Evolutionary conservation across 2,797 vertebrate species (phyloP), one percentile per base, ranked within the genome.

Genomic region (Euthynnus affinis): DNA sequence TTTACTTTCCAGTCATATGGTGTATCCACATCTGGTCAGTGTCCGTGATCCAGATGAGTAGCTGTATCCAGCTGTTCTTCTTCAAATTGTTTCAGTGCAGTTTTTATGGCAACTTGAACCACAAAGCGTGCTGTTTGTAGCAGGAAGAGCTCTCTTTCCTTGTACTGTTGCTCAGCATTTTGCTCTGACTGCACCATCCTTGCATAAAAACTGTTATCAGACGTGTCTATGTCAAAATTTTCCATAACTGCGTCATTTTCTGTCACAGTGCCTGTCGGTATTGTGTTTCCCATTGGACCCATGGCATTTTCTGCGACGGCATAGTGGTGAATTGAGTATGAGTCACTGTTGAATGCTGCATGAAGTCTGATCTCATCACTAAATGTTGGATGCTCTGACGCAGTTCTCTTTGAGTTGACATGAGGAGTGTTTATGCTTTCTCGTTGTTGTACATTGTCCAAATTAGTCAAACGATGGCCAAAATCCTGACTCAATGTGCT

Each of bases 61-160:
- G 27, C n/a, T 4, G 49, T 48, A 20, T 59, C 51, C 8, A 75
- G 64, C 46, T 69, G 53, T 56, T 86, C 74, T 34, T 67, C 48
- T 67, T 71, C 62, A 22, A 96, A 89, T 88, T 96, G 95, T 76
- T 95, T 93, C 70, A 96, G 80, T 71, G 95, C 96, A 0, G 95
- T 93, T 86, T 95, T 94, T 65, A 96, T 95, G 23, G 94, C 96
- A 0, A 92, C 94, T 82, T 95, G 94, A 71, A 96, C 95, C 0
- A 96, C 93, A 7, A 93, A 94, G 46, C 93, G 90, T 0, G 96
- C 95, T 0, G 95, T 96, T 91, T 96, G 34, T 44, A 93, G 57
- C 78, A 97, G 89, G 22, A 44, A 18, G 23, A 18, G 15, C 4
- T 40, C 51, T 67, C 51, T 53, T 42, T 20, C 15, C 32, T 66